Conservation (phyloP, 2,113 vertebrate genomes). For the Dinomys branickii region DNA sequence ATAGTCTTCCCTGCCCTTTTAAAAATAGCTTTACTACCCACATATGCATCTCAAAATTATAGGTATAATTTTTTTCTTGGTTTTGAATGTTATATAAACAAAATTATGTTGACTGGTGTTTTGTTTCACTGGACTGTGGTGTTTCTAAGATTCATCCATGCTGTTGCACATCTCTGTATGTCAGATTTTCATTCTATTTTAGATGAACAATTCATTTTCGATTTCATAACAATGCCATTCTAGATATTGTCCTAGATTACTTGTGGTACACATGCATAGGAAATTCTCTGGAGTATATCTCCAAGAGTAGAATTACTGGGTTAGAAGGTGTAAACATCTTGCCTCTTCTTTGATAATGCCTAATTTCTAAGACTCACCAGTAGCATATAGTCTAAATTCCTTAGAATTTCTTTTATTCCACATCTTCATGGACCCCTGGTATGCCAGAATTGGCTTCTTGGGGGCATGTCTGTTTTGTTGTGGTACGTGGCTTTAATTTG, state of each 20-base stretch:
- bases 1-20: not conserved
- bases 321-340: not conserved
- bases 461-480: not conserved
- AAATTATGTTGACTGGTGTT: not conserved
- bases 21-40: not conserved
- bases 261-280: not conserved
- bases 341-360: not conserved
- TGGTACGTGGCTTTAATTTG: not conserved
- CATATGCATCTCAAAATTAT: not conserved
- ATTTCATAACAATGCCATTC: not conserved
- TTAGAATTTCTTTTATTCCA: not conserved
- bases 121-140: not conserved
- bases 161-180: not conserved
- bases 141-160: not conserved
- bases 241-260: not conserved
- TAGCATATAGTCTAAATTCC: no score
- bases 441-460: not conserved
- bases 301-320: not conserved
- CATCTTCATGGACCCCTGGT: not conserved
- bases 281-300: not conserved
- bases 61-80: not conserved
- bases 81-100: conserved; percentile 9
- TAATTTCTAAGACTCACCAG: conserved; percentile 9
- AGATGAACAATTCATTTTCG: not conserved
- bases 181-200: not conserved